Evolutionary conservation across 2,113 vertebrate species (phyloP), one percentile per base, ranked within the genome.

Genomic region (Oryzias celebensis): DNA sequence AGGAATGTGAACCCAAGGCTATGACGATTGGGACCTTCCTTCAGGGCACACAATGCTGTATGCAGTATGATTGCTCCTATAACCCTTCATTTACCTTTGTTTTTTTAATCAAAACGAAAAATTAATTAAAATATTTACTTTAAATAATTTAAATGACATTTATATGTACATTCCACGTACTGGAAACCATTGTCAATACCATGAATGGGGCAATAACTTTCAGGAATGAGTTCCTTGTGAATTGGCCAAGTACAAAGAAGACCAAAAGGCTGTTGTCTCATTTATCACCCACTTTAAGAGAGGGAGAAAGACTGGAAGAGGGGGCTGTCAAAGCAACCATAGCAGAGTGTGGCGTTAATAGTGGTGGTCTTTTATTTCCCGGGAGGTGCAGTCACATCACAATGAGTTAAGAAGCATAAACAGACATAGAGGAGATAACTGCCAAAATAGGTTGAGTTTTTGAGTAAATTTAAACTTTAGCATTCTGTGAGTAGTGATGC

Each of bases 1-100:
- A 90, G 87, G 91, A 92, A 93, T 92, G 88, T 89, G 90, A 93
- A 89, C 87, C 74, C 62, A 41, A 53, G 78, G 71, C 62, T 84
- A 65, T 80, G 83, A 85, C 81, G 69, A 87, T 75, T 77, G 63
- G 80, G 85, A 87, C 83, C 78, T 80, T 81, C 81, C 80, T 82
- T 78, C 53, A 44, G 77, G 85, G 70, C n/a, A 52, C 72, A 80
- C 85, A 67, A 74, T 71, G 68, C 63, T 1, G 61, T 58, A 84
- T 79, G 73, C 65, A 77, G 83, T 86, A 84, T 78, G 68, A 26
- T 80, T 64, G 47, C 51, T 60, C 43, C 45, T 57, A 0, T 10
- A 31, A 50, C 46, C 14, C 46, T 65, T 54, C 62, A 52, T 73
- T 36, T 58, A 20, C 45, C 47, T 62, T 48, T 48, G 48, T 2